These are phyloP conservation scores for Actias luna DNA, from an alignment of 2,888 invertebrate genomes.

Conservation along the genomic window DNA sequence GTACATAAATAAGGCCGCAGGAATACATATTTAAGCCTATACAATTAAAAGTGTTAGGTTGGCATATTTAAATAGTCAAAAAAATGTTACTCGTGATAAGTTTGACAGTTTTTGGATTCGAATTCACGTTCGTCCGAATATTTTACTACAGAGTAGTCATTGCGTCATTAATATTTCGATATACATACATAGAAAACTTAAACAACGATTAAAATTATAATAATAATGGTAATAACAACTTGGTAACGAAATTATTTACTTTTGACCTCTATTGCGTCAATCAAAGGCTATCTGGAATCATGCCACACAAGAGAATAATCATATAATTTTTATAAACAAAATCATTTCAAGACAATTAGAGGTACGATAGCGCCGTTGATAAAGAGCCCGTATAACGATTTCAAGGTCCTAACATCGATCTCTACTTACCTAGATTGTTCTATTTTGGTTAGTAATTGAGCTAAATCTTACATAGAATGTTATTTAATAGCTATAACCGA, in stretches of 20 bases:
- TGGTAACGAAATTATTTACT: constrained; percentile 40
- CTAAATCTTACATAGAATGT: too few relatives aligned
- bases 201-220: constrained; percentile 33
- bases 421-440: not conserved
- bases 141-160: too few relatives aligned
- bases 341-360: not conserved
- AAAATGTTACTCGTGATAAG: too few relatives aligned
- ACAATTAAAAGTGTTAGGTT: too few relatives aligned
- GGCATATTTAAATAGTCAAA: too few relatives aligned
- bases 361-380: not conserved
- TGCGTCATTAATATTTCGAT: not conserved
- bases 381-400: not conserved
- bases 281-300: constrained; percentile 46
- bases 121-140: too few relatives aligned
- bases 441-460: not conserved
- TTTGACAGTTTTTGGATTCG: too few relatives aligned
- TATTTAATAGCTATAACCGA: too few relatives aligned
- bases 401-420: not conserved
- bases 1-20: too few relatives aligned
- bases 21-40: too few relatives aligned
- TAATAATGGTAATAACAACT: constrained; percentile 25
- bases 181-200: constrained; percentile 26
- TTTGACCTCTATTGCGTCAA: constrained; percentile 56
- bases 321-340: constrained; percentile 8
- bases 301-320: constrained; percentile 22